A percentile compares a stretch with the other conserved stretches of the same genome.
Conservation (phyloP, 1,140 invertebrate genomes). For the Drosophila bifasciata region DNA sequence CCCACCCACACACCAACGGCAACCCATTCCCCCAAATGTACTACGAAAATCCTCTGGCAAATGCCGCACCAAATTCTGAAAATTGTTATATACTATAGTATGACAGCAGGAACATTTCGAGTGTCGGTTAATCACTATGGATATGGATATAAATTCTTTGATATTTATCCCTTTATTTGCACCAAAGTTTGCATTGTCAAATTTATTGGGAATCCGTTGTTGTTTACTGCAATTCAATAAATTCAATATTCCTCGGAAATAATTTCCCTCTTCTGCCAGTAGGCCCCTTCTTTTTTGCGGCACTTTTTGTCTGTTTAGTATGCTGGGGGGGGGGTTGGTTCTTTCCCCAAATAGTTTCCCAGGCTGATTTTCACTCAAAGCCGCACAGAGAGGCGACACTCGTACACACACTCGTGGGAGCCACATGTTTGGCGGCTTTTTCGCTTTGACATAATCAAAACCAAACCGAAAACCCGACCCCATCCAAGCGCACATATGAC, state of each 20-base stretch:
- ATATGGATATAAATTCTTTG: too few species aligned
- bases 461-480: slow-evolving; percentile 48
- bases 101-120: not conserved
- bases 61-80: slow-evolving; percentile 18
- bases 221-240: too few species aligned
- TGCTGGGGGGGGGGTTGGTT: not conserved
- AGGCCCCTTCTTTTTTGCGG: too few species aligned
- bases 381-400: slow-evolving; percentile 4
- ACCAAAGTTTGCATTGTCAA: too few species aligned
- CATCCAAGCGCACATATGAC: slow-evolving; percentile 45
- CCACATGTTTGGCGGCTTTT: slow-evolving; percentile 66
- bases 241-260: too few species aligned
- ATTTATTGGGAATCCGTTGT: too few species aligned
- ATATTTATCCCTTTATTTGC: too few species aligned
- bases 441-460: slow-evolving; percentile 79
- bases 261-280: too few species aligned
- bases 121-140: not conserved
- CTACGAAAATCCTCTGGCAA: slow-evolving; percentile 38
- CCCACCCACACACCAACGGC: too few species aligned
- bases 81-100: slow-evolving; percentile 4
- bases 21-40: not conserved
- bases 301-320: not conserved
- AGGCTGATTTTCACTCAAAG: slow-evolving; percentile 34
- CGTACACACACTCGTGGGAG: slow-evolving; percentile 12
- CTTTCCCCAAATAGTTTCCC: slow-evolving; percentile 35